Evolutionary conservation across 1,140 invertebrate genomes (phyloP).

Genomic region (Araneus ventricosus): DNA sequence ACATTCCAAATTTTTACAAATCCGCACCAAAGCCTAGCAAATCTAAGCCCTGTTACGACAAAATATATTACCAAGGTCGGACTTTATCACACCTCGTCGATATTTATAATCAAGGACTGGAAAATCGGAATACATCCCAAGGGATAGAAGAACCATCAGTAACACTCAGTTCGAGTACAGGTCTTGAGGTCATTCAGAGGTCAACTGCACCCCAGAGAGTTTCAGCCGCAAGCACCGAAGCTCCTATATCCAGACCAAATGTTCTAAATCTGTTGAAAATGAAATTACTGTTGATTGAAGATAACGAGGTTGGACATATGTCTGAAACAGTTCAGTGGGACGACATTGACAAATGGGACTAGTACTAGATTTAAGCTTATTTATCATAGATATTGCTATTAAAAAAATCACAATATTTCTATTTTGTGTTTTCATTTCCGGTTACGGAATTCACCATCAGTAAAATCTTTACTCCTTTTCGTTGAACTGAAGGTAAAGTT

Average conservation of each 20-base stretch:
- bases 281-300: slow-evolving; percentile 72
- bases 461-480: no score
- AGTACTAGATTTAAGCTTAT: neutral
- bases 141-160: slow-evolving; percentile 17
- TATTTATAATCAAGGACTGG: slow-evolving; percentile 47
- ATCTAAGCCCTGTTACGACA: slow-evolving; percentile 13
- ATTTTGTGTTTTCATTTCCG: no score
- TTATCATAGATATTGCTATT: no score
- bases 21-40: neutral
- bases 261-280: slow-evolving; percentile 71
- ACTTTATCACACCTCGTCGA: neutral
- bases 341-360: slow-evolving; percentile 56
- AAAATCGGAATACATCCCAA: slow-evolving; percentile 1
- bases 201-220: slow-evolving; percentile 47
- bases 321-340: slow-evolving; percentile 54
- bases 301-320: slow-evolving; percentile 65
- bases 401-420: no score
- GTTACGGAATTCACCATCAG: no score
- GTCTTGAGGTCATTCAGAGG: slow-evolving; percentile 42
- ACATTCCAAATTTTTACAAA: slow-evolving; percentile 1
- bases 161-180: neutral
- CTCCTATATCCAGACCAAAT: neutral
- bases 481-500: no score
- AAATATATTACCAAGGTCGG: slow-evolving; percentile 68
- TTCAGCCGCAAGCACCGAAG: neutral